A percentile compares a stretch with the other conserved stretches of the same genome.
Evolutionary conservation across 2,888 invertebrate genomes (phyloP).

Genomic region (Magallana nippona): DNA sequence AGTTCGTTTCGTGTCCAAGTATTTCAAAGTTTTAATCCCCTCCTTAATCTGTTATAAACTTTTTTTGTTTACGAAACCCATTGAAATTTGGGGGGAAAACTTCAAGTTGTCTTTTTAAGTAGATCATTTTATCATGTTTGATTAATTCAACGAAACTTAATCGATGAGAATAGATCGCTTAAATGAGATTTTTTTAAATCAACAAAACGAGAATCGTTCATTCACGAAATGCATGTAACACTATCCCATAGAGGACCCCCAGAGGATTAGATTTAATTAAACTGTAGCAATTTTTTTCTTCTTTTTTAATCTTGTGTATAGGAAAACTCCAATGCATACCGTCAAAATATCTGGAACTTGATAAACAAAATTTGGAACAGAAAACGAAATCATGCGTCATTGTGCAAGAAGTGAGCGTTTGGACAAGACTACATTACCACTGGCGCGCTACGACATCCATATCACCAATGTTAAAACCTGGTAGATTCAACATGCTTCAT

Average conservation of each 20-base stretch:
- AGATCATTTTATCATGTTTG: too few relatives aligned
- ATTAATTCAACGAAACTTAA: too few relatives aligned
- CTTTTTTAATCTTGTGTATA: conserved; percentile 17
- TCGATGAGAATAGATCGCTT: too few relatives aligned
- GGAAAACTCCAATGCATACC: neutral
- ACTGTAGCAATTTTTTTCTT: neutral
- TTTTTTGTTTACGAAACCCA: too few relatives aligned
- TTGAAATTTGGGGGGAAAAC: too few relatives aligned
- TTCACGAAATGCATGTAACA: neutral
- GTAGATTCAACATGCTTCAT: conserved; percentile 36
- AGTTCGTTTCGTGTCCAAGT: conserved; percentile 18
- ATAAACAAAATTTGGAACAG: conserved; percentile 23
- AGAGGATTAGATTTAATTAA: conserved; percentile 1
- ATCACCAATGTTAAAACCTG: conserved; percentile 17
- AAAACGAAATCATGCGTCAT: neutral
- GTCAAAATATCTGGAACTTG: conserved; percentile 24
- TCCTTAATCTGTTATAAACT: conserved; percentile 2
- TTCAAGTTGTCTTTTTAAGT: too few relatives aligned
- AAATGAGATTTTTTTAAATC: neutral
- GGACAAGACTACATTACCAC: neutral
- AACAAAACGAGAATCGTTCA: neutral
- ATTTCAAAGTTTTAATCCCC: conserved; percentile 19
- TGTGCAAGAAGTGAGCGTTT: neutral
- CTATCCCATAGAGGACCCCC: neutral
- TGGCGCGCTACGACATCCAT: neutral